Evolutionary conservation across 2,888 invertebrate species (phyloP), one percentile per base, ranked within the genome.

Genomic region (Campoletis raptor): DNA sequence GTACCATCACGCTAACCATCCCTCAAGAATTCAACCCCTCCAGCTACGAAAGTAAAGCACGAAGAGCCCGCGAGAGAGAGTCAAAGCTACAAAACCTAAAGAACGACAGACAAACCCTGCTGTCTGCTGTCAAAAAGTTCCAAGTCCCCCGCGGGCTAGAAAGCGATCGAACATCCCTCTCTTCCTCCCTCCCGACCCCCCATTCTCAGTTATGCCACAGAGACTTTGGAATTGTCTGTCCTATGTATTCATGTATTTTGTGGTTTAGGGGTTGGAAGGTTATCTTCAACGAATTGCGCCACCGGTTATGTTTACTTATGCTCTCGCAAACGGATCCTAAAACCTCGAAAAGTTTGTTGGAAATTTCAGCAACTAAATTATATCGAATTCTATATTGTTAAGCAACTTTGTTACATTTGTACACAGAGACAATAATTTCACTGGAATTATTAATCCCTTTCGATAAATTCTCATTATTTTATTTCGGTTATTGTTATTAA

Each of bases 81-180:
- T 40, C 67, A 48, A 64, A 73, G 52, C 42, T 70, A 57, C 30
- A 30, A 67, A 37, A 80, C 45, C 70, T 48, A 72, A 76, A 79
- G 74, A 66, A 85, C 40, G 81, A 76, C 54, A 72, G 70, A 86
- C 79, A 64, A 67, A 80, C 81, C 30, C 87, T 84, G 83, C 85
- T 83, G 80, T 83, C 77, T 82, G 83, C 90, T 90, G 88, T 90
- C 90, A 89, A 90, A 89, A 90, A 88, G 88, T 89, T 90, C 89
- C 88, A 78, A 83, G 82, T 88, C 87, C 87, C 78, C 76, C 81
- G 72, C 81, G 77, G 83, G 81, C 85, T 83, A 78, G 73, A 82
- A 85, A 89, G 69, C 85, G 83, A 86, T 86, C 85, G 87, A 85
- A 86, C 83, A 82, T 88, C 86, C 80, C 70, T 85, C 36, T 57